Evolutionary conservation across 92 coral and sea anemone genomes (phyloP), one percentile per base, ranked within the genome.

Genomic region (Micromussa lordhowensis): DNA sequence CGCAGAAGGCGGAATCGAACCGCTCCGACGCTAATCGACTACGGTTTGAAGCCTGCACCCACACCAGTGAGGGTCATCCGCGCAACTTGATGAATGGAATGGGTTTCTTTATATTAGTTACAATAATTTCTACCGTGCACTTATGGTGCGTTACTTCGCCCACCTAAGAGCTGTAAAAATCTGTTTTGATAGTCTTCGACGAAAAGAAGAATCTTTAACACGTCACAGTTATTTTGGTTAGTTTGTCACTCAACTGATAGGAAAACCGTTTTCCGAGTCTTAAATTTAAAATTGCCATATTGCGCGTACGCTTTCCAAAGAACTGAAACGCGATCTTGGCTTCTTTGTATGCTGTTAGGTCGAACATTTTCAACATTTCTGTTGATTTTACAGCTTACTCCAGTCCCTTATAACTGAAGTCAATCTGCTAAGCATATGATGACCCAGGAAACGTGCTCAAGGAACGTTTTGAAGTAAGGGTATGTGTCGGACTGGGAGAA

Each of bases 41-140:
- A 96, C 99, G 99, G 98, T 96, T 96, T 96, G 99, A 96, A 96
- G 97, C 99, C 99, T 96, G 99, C 99, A 96, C 99, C 96, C 99
- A 96, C 98, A 94, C 99, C 99, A 96, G 98, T 96, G 99, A 96
- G 94, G 99, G 88, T 96, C 99, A 96, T 96, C 94, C 99, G 93
- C 96, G 99, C 99, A 90, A 0, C 7, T 0, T 1, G 13, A 2
- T 0, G 0, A 1, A 22, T 1, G 10, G 53, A 6, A 4, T 30
- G 7, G 3, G 21, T 40, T 8, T 49, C 34, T 3, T 26, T 68
- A 82, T 82, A 82, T 82, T 3, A 44, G 28, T 30, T 8, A 2
- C 40, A 48, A 17, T 4, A 2, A 1, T 15, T 15, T 13, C 9
- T 22, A 28, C 38, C 48, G 4, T 30, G 24, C 24, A 51, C 86